Percentiles rank a stretch among this genome's conserved stretches.
Evolutionary conservation across 2,888 invertebrate species (phyloP).

Genomic region (Caenorhabditis afra): DNA sequence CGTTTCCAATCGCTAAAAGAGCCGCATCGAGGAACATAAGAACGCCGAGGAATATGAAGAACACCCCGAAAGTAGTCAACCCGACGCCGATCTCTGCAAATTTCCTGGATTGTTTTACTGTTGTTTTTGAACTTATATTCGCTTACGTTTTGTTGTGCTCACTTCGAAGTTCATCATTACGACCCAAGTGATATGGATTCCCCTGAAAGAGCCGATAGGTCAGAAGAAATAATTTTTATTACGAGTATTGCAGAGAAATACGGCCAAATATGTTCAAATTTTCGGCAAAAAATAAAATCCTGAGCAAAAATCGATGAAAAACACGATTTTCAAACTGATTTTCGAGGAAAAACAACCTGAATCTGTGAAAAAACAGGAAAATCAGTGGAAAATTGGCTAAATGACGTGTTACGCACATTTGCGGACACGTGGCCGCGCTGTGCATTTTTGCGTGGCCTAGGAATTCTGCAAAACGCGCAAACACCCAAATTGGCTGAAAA

Average conservation of each 20-base stretch:
- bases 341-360: slow-evolving; percentile 6
- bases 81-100: slow-evolving; percentile 92
- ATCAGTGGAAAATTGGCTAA: slow-evolving; percentile 10
- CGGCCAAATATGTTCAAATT: neutral
- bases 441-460: slow-evolving; percentile 41
- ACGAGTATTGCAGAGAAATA: neutral
- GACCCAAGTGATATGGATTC: slow-evolving; percentile 26
- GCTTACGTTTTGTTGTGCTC: slow-evolving; percentile 74
- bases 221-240: neutral
- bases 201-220: no score
- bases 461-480: slow-evolving; percentile 1
- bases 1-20: slow-evolving; percentile 98
- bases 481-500: neutral
- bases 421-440: slow-evolving; percentile 43
- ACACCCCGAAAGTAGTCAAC: slow-evolving; percentile 94
- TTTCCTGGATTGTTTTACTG: neutral
- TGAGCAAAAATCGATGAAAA: neutral
- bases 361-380: neutral
- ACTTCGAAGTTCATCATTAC: slow-evolving; percentile 75
- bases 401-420: slow-evolving; percentile 48
- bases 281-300: neutral
- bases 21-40: slow-evolving; percentile 96
- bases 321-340: neutral
- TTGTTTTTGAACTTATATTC: neutral
- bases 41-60: slow-evolving; percentile 94